These are phyloP conservation scores for Drosophila pandora DNA, from an alignment of 1,140 invertebrate species.

Conservation along the genomic window DNA sequence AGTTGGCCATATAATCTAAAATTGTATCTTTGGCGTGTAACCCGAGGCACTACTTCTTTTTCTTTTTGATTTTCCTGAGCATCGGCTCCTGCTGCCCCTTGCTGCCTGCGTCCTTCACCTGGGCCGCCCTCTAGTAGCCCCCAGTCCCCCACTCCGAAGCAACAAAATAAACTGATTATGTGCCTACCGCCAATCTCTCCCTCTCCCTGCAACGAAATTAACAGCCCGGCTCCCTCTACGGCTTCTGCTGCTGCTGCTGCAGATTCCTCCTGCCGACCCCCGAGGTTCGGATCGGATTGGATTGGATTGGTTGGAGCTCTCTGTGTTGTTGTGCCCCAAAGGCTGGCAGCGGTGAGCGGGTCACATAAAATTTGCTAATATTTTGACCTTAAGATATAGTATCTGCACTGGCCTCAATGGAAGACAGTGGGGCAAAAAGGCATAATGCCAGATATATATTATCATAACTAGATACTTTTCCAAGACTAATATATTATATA, in stretches of 20 bases:
- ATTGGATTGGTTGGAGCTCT: conserved; percentile 16
- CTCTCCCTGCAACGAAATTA: conserved; percentile 63
- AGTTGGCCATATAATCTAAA: conserved; percentile 83
- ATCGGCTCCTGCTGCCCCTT: background rate
- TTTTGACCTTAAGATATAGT: conserved; percentile 72
- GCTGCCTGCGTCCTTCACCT: no score
- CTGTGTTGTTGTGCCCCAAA: conserved; percentile 15
- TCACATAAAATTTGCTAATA: conserved; percentile 79
- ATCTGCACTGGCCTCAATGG: conserved; percentile 48
- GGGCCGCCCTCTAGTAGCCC: conserved; percentile 21
- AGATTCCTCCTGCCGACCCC: conserved; percentile 6
- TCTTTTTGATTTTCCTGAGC: conserved; percentile 19
- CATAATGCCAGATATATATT: no score
- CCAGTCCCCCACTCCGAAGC: conserved; percentile 13
- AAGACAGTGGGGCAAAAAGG: conserved; percentile 42
- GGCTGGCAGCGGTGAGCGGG: conserved; percentile 38
- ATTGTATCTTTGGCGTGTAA: conserved; percentile 83
- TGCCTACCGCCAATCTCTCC: conserved; percentile 35
- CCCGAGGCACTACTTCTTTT: conserved; percentile 71
- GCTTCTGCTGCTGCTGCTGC: conserved; percentile 11
- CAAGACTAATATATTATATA: no score
- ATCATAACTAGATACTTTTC: no score
- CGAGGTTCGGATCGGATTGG: background rate
- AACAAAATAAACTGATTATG: conserved; percentile 80
- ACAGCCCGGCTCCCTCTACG: conserved; percentile 40